Evolutionary conservation across 2,797 vertebrate genomes (phyloP).

Genomic region (Dipus sagitta): DNA sequence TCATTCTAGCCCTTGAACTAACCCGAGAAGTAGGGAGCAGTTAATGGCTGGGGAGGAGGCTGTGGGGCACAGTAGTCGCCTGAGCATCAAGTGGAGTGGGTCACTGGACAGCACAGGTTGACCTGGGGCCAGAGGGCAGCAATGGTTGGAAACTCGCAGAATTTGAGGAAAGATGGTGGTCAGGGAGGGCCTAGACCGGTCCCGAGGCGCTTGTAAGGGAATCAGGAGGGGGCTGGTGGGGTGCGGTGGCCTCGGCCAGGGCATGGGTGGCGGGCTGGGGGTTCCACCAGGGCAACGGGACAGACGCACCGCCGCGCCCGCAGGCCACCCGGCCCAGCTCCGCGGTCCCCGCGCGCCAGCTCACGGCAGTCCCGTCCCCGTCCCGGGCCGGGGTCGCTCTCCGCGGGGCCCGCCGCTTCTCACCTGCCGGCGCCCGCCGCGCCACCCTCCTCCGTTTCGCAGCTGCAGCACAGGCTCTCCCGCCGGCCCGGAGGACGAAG

Average conservation of each 20-base stretch:
- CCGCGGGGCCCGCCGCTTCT: conserved; percentile 41
- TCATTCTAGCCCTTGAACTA: background rate
- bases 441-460: conserved; percentile 58
- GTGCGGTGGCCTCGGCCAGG: background rate
- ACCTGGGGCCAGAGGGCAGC: background rate
- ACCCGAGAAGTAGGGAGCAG: background rate
- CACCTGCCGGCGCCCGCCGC: conserved; percentile 77
- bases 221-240: background rate
- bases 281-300: background rate
- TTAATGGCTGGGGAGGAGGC: background rate
- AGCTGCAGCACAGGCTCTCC: conserved; percentile 10
- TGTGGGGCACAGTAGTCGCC: background rate
- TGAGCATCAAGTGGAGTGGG: background rate
- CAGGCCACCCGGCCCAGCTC: background rate
- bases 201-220: background rate
- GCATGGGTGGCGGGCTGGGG: background rate
- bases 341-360: too few relatives aligned
- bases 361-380: background rate
- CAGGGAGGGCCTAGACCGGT: background rate
- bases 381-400: background rate
- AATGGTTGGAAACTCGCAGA: background rate
- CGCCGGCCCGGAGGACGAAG: conserved; percentile 1
- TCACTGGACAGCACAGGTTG: background rate
- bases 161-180: background rate
- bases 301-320: too few relatives aligned